These are phyloP conservation scores for Orthosia cruda DNA, from an alignment of 2,888 invertebrate species.

Conservation along the genomic window DNA sequence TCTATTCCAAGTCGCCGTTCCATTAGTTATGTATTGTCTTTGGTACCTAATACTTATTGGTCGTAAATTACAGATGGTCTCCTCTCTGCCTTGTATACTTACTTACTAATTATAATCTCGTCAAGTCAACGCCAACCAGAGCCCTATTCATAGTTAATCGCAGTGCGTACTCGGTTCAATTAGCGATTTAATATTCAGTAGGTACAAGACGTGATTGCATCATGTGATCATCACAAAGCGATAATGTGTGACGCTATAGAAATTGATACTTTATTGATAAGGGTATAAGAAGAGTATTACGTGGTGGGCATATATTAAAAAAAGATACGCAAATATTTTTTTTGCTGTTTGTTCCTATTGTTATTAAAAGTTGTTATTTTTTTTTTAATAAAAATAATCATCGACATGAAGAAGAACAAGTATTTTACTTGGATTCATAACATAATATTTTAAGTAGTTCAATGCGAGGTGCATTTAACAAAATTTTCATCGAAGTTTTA, in stretches of 20 bases:
- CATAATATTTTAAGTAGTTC: too few species aligned
- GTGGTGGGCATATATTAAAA: background rate
- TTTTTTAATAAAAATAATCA: too few species aligned
- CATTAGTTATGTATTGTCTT: too few species aligned
- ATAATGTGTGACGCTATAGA: constrained; percentile 10
- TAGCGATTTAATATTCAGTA: constrained; percentile 47
- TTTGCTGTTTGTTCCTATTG: background rate
- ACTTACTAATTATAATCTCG: background rate
- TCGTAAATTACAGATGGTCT: background rate
- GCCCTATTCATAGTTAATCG: too few species aligned
- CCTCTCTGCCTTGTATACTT: background rate
- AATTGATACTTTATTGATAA: background rate
- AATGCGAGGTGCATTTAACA: too few species aligned
- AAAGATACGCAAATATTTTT: background rate
- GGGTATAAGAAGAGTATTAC: too few species aligned
- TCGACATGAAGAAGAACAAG: too few species aligned
- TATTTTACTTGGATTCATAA: too few species aligned
- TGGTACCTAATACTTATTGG: background rate
- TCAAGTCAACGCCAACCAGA: background rate
- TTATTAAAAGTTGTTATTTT: background rate
- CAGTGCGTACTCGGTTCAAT: constrained; percentile 33
- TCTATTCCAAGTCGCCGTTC: too few species aligned
- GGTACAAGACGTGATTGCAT: constrained; percentile 30
- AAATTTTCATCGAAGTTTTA: too few species aligned
- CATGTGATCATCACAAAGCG: constrained; percentile 16